phyloP scores from a whole-genome alignment of 2,113 vertebrate genomes.

The Poeciliopsis occidentalis region DNA sequence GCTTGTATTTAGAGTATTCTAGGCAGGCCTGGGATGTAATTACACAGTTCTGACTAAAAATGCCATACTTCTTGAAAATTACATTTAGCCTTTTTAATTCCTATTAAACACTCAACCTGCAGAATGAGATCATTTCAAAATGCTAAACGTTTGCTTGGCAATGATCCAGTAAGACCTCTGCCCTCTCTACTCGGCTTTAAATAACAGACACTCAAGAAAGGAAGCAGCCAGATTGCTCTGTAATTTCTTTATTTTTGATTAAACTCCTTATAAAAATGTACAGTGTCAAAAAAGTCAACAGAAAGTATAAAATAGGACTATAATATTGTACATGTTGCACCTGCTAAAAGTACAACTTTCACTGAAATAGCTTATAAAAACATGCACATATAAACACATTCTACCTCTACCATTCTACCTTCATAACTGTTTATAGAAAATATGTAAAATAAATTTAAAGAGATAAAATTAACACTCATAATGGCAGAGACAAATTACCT shows the following conservation, averaged over 20 bases:
- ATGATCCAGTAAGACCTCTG: background rate
- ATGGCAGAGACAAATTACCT: background rate
- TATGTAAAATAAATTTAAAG: background rate
- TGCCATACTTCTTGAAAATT: conserved; percentile 10
- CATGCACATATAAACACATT: no score
- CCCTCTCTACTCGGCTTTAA: background rate
- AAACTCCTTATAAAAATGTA: background rate
- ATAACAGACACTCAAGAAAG: background rate
- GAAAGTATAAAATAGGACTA: background rate
- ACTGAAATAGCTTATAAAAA: no score
- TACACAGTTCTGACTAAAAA: conserved; percentile 1
- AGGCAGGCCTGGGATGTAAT: background rate
- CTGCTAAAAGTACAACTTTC: no score
- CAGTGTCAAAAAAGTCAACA: background rate
- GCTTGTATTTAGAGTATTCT: background rate
- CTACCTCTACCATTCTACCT: no score
- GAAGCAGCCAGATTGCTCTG: background rate
- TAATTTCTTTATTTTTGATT: background rate
- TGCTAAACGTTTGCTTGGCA: background rate
- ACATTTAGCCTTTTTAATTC: conserved; percentile 21
- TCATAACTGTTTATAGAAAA: no score
- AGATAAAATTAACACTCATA: background rate
- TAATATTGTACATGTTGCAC: background rate
- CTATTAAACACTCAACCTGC: background rate
- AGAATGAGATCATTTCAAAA: background rate